Evolutionary conservation across 2,113 vertebrate species (phyloP).

Genomic region (Percina caprodes): DNA sequence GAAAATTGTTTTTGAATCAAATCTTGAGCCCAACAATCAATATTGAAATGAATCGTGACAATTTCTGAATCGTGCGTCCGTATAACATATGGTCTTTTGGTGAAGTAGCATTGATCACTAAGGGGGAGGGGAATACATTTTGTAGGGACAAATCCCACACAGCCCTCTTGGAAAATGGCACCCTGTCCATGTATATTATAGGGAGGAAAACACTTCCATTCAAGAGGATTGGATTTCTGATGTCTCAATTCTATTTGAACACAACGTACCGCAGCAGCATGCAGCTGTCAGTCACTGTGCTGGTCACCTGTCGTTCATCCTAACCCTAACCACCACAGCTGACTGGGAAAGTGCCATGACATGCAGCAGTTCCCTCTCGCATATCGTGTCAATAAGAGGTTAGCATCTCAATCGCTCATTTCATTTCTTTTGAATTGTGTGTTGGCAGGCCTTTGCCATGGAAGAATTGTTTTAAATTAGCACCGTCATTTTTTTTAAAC

Average conservation of each 20-base stretch:
- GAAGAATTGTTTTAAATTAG: not conserved
- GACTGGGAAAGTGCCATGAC: not conserved
- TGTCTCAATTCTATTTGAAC: not conserved
- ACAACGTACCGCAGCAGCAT: not conserved
- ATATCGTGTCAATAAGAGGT: not conserved
- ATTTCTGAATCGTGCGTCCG: too few species aligned
- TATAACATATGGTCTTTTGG: too few species aligned
- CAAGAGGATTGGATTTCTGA: constrained; percentile 9
- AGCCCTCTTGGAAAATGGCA: too few species aligned
- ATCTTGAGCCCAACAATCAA: too few species aligned
- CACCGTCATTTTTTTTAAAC: too few species aligned
- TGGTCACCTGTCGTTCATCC: too few species aligned
- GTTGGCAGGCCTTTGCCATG: not conserved
- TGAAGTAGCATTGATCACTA: too few species aligned
- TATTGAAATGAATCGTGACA: too few species aligned
- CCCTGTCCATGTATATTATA: not conserved
- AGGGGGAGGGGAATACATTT: too few species aligned
- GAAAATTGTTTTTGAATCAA: too few species aligned
- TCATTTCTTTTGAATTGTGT: not conserved
- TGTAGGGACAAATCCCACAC: too few species aligned
- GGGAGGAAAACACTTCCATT: not conserved
- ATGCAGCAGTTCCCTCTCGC: not conserved
- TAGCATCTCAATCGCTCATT: not conserved
- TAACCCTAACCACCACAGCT: not conserved
- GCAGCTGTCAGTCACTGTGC: not conserved